A percentile compares a stretch with the other conserved stretches of the same genome.
These are phyloP conservation scores for Camponotus vicinus DNA, from an alignment of 1,140 invertebrate genomes.

Conservation along the genomic window DNA sequence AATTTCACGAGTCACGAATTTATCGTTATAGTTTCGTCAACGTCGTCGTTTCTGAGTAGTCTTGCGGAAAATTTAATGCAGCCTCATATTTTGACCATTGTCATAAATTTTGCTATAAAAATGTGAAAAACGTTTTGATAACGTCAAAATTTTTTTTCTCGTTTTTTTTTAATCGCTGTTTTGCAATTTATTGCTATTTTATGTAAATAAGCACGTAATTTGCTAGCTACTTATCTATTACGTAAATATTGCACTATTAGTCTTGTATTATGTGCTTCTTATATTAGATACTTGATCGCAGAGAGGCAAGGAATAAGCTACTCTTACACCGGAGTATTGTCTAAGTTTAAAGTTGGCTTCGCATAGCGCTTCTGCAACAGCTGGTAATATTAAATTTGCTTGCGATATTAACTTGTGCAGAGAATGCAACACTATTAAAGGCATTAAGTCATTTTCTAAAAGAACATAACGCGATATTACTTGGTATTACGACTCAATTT, in stretches of 20 bases:
- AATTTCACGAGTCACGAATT: slow-evolving; percentile 47
- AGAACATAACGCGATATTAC: not conserved
- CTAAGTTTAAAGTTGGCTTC: slow-evolving; percentile 48
- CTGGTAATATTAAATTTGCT: slow-evolving; percentile 55
- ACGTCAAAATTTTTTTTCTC: not conserved
- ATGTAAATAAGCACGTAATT: slow-evolving; percentile 17
- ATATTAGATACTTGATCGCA: slow-evolving; percentile 44
- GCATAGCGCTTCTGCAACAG: slow-evolving; percentile 44
- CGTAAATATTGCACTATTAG: slow-evolving; percentile 23
- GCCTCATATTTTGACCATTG: slow-evolving; percentile 9
- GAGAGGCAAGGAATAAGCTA: slow-evolving; percentile 10
- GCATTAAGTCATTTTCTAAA: slow-evolving; percentile 32
- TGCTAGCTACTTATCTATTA: not conserved
- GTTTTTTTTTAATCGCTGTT: slow-evolving; percentile 15
- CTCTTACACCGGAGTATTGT: slow-evolving; percentile 28
- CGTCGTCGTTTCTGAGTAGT: slow-evolving; percentile 28
- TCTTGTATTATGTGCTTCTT: slow-evolving; percentile 5
- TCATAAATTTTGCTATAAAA: slow-evolving; percentile 37
- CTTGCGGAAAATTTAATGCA: slow-evolving; percentile 36
- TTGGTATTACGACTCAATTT: slow-evolving; percentile 30
- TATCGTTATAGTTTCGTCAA: slow-evolving; percentile 53
- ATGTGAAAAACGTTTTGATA: not conserved
- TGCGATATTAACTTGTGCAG: slow-evolving; percentile 42
- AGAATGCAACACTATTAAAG: slow-evolving; percentile 50
- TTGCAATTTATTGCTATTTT: slow-evolving; percentile 4